These are phyloP conservation scores for Oscarella lobularis DNA, from an alignment of 37 sponge, comb jelly and placozoan genomes.

Conservation along the genomic window DNA sequence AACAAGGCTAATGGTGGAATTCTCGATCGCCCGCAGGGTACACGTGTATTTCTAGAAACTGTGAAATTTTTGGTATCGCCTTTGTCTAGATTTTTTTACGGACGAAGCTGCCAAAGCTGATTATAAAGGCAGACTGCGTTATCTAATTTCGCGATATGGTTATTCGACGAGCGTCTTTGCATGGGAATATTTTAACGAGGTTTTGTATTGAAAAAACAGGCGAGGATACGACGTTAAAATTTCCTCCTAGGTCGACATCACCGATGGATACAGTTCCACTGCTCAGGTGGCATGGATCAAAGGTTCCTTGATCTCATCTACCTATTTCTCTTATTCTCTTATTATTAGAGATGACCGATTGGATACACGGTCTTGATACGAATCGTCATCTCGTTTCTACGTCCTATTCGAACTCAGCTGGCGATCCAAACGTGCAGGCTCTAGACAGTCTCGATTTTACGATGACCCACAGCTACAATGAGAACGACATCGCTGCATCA, in stretches of 20 bases:
- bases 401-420: slow-evolving; percentile 8
- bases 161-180: neutral
- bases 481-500: slow-evolving; percentile 7
- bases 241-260: neutral
- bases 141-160: neutral
- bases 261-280: neutral
- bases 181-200: neutral
- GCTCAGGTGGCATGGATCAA: neutral
- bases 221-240: neutral
- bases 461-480: slow-evolving; percentile 13
- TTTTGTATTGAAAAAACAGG: neutral
- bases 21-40: neutral
- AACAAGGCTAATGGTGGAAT: neutral
- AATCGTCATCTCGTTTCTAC: slow-evolving; percentile 12
- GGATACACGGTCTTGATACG: neutral
- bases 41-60: neutral
- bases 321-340: too few species aligned
- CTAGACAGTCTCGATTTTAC: slow-evolving; percentile 10
- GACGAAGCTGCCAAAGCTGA: neutral
- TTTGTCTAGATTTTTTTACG: neutral
- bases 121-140: neutral
- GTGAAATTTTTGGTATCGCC: neutral
- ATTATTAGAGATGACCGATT: slow-evolving; percentile 18
- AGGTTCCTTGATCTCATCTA: neutral
- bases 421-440: slow-evolving; percentile 1